Conservation (phyloP, 2,888 invertebrate genomes). For the Rhogogaster chlorosoma region DNA sequence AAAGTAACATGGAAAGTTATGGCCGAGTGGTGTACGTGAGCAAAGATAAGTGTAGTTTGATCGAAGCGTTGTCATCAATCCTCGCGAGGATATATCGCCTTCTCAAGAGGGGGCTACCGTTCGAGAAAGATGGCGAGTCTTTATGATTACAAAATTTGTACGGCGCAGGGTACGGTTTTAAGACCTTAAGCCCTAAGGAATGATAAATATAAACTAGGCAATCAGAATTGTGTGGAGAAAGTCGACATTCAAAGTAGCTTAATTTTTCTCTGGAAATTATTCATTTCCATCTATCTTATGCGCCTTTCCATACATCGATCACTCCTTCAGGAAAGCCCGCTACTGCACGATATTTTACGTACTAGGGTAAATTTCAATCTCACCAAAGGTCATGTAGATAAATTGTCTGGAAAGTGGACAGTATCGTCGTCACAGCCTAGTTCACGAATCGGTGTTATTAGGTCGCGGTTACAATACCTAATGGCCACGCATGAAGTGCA, state of each 20-base stretch:
- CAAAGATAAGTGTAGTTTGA: constrained; percentile 27
- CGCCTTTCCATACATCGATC: background rate
- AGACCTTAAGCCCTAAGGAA: background rate
- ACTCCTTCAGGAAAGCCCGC: background rate
- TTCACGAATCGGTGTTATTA: constrained; percentile 36
- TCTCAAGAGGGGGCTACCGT: background rate
- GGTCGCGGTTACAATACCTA: constrained; percentile 19
- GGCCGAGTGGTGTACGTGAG: background rate
- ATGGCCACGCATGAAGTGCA: constrained; percentile 1
- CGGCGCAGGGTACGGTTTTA: background rate
- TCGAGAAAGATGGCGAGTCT: background rate
- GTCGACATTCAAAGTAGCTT: constrained; percentile 27
- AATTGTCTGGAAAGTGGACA: constrained; percentile 35
- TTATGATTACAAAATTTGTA: constrained; percentile 12
- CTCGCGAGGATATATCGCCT: background rate
- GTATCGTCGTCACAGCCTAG: constrained; percentile 47
- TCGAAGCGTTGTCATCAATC: constrained; percentile 22
- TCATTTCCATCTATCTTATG: background rate
- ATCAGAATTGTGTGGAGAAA: constrained; percentile 31
- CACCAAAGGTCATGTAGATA: constrained; percentile 37
- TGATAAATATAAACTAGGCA: constrained; percentile 9
- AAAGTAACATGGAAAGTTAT: constrained; percentile 12
- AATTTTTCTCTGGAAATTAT: background rate
- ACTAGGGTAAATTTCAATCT: constrained; percentile 11
- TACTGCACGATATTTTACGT: background rate